Conservation (phyloP, 2,797 vertebrate genomes). For the Dromococcyx pavoninus region DNA sequence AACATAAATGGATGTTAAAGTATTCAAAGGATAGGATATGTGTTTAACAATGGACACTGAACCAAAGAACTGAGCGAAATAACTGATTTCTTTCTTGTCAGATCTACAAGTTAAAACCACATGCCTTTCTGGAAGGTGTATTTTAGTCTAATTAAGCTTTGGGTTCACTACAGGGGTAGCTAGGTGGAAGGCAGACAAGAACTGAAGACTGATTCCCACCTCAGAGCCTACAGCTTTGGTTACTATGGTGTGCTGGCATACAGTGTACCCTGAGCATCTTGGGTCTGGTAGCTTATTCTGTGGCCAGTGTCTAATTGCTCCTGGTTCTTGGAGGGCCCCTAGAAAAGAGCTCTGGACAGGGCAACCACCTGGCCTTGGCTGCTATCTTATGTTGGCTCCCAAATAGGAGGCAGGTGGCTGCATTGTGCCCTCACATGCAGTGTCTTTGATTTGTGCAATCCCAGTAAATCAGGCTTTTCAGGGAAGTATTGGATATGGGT, state of each 20-base stretch:
- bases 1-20: neutral
- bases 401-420: neutral
- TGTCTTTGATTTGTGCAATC: neutral
- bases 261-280: rapidly evolving
- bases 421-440: neutral
- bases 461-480: slow-evolving; percentile 20
- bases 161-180: neutral
- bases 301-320: neutral
- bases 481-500: neutral
- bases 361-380: neutral
- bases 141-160: neutral
- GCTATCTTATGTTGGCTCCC: neutral
- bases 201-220: neutral
- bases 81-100: neutral
- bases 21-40: neutral
- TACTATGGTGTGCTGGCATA: neutral
- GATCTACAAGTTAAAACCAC: neutral
- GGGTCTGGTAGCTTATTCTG: neutral
- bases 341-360: neutral
- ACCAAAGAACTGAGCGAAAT: neutral
- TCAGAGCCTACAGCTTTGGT: neutral
- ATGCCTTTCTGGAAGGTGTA: neutral
- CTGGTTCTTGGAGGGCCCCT: neutral
- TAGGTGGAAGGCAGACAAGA: neutral
- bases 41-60: neutral